Base-by-base conservation (phyloP, 2,797 vertebrate genomes). In the Acrossocheilus wenchowensis region DNA sequence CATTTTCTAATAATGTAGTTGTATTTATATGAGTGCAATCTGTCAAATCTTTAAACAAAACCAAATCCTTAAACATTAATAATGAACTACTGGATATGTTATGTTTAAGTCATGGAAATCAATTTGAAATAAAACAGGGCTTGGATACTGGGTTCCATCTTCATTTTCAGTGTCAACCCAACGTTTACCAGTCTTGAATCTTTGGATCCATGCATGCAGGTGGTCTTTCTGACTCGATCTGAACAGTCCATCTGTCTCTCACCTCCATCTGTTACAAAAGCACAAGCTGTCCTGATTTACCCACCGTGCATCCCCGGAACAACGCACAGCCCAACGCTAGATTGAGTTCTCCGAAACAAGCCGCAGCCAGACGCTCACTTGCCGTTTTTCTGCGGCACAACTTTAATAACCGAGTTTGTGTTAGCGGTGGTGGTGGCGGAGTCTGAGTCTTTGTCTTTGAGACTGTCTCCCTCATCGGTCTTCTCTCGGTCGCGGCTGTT, bases 401-500 rank as follows among this genome's bases (percentile, higher is more conserved):
- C 52, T 89, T 94, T 94, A 23, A 71, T 5, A 5, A 77, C 88
- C 3, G 36, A 86, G 78, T 64, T 91, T 0, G 83, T 81, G 66
- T 88, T 88, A 30, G 78, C 80, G 21, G 72, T 89, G 3, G 60
- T 87, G 39, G 68, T 90, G 4, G 57, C 81, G 2, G 92, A 92
- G 1, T 94, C 93, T 0, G n/a, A 52, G 1, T 93, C 93, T 81
- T 92, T 92, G 1, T 92, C 89, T 62, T 92, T 93, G 1, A 93
- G 69, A 85, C 74, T 86, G 1, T 94, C 89, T 0, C 62, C 82
- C 0, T 94, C 94, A 30, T 78, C 85, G 3, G 57, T 73, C 0
- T 89, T 93, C 43, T 95, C 92, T 34, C 87, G 93, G 2, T 94
- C 94, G 0, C 90, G 91, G 81, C 94, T 94, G 91, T 95, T 93